Conservation (phyloP, 2,797 vertebrate species). For the Synaphobranchus kaupii region DNA sequence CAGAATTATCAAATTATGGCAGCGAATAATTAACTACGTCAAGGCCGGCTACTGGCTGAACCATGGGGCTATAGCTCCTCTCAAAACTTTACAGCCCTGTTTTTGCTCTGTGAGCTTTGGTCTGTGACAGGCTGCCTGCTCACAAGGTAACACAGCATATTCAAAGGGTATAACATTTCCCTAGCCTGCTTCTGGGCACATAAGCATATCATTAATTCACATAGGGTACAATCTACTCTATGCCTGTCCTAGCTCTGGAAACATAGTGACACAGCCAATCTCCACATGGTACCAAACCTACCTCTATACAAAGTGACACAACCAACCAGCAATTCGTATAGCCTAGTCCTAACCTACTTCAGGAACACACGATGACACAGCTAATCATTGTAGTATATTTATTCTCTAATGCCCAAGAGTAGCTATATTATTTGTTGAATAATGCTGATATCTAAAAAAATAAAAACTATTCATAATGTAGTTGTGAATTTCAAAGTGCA, state of each 20-base stretch:
- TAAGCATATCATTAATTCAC: background rate
- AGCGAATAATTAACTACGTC: background rate
- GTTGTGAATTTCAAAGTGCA: background rate
- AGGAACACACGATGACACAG: background rate
- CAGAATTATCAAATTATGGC: background rate
- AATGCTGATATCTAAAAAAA: background rate
- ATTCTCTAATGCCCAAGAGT: background rate
- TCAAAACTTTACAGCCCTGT: background rate
- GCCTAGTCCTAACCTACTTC: background rate
- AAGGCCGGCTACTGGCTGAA: background rate
- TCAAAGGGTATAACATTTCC: background rate
- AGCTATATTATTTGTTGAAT: background rate
- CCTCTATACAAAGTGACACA: background rate
- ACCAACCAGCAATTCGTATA: background rate
- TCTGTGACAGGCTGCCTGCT: background rate
- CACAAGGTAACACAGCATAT: slow-evolving; percentile 48
- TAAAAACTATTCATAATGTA: background rate
- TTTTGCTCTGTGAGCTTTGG: slow-evolving; percentile 6
- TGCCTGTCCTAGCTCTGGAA: background rate
- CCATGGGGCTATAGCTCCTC: background rate
- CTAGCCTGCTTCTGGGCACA: background rate
- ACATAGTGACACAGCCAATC: background rate
- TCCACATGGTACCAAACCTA: background rate
- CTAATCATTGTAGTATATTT: background rate
- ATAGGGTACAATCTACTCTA: background rate